Percentiles rank a stretch among this genome's conserved stretches.
These are phyloP conservation scores for Araneus ventricosus DNA, from an alignment of 1,140 invertebrate genomes.

Conservation along the genomic window DNA sequence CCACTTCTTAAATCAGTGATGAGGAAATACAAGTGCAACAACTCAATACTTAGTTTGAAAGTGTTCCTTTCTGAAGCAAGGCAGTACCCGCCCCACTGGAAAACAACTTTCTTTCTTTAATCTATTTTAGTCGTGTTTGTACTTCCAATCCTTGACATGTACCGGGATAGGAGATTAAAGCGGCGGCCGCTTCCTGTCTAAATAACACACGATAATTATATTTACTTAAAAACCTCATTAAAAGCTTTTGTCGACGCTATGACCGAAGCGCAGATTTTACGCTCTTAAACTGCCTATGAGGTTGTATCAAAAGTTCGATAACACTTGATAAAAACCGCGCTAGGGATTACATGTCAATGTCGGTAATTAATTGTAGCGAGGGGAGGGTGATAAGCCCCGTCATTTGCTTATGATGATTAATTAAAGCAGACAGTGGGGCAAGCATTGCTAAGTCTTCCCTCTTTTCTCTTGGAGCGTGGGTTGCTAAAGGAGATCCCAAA, in stretches of 20 bases:
- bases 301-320: constrained; percentile 75
- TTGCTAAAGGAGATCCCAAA: constrained; percentile 54
- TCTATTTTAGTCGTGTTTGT: constrained; percentile 73
- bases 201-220: constrained; percentile 75
- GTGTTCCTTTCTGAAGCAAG: neutral
- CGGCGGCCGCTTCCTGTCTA: constrained; percentile 70
- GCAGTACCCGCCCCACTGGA: neutral
- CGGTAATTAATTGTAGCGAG: constrained; percentile 72
- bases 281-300: constrained; percentile 71
- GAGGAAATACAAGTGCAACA: neutral
- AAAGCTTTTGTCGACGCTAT: constrained; percentile 72
- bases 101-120: constrained; percentile 43
- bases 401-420: constrained; percentile 75
- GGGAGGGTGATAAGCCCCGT: constrained; percentile 68
- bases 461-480: neutral
- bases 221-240: constrained; percentile 75
- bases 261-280: constrained; percentile 66
- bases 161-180: constrained; percentile 60
- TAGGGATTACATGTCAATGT: constrained; percentile 73
- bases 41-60: constrained; percentile 34
- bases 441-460: neutral
- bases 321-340: constrained; percentile 75
- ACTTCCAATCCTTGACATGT: constrained; percentile 63
- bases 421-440: constrained; percentile 57
- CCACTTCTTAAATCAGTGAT: neutral